Evolutionary conservation across 1,140 invertebrate genomes (phyloP), one percentile per base, ranked within the genome.

Genomic region (Phenacoccus solenopsis): DNA sequence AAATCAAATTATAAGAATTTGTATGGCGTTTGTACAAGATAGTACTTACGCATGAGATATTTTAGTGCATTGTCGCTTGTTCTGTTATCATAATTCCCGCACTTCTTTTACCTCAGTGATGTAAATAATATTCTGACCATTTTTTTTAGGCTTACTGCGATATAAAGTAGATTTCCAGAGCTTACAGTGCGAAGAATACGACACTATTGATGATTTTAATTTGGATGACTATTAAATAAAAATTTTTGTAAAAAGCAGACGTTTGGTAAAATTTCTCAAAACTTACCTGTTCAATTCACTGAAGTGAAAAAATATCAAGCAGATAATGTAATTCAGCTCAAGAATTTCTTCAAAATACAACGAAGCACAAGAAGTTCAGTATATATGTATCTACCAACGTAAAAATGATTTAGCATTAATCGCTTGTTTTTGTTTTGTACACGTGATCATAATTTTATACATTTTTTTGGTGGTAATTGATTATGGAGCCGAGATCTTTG

Each of bases 141-240:
- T 75, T 78, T 80, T 84, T 83, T 16, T 83, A 96, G 94, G 94
- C 79, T 88, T 98, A 76, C 87, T 98, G 75, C 90, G 97, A 73
- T 98, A 99, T 85, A 95, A 97, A 83, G 96, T 99, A 74, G 96
- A 98, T 83, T 96, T 98, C 86, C 94, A 98, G 79, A 91, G 90
- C 78, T 87, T 98, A 85, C 94, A 98, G 79, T 84, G 91, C 75
- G 90, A 94, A 75, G 92, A 96, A 68, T 83, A 88, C 76, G 90
- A 91, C 74, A 84, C 84, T 71, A 89, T 91, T 76, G 89, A 90
- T 74, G 82, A 88, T 74, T 91, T 89, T 80, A 93, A 97, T 81
- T 83, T 96, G 78, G 93, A 96, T 78, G 94, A 96, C 80, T 97
- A 96, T 82, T 96, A 90, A 49, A 49, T n/a, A 10, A n/a, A 49